Evolutionary conservation across 2,797 vertebrate genomes (phyloP).

Genomic region (Anguilla megastoma): DNA sequence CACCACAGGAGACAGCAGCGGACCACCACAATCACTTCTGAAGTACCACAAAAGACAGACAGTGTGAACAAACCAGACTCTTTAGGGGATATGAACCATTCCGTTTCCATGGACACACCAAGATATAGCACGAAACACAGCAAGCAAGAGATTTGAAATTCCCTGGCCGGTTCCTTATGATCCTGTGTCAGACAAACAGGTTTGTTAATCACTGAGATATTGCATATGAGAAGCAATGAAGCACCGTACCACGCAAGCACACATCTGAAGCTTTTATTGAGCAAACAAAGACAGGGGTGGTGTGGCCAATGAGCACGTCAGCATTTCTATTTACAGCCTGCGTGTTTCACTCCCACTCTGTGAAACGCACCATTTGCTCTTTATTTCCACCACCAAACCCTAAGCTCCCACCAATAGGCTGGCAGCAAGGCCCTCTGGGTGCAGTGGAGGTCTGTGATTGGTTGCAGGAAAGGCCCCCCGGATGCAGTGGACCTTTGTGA

Average conservation of each 20-base stretch:
- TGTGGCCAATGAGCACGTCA: background rate
- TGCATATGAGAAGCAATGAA: background rate
- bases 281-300: conserved; percentile 16
- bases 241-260: background rate
- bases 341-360: background rate
- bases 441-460: conserved; percentile 26
- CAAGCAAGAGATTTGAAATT: background rate
- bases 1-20: background rate
- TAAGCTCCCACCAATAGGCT: conserved; percentile 10
- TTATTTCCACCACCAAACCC: background rate
- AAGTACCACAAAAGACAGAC: background rate
- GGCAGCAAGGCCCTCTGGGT: background rate
- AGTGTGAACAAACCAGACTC: background rate
- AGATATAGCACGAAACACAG: background rate
- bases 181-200: background rate
- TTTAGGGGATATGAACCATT: background rate
- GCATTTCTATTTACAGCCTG: conserved; percentile 22
- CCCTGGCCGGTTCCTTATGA: background rate
- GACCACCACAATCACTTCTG: background rate
- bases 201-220: background rate
- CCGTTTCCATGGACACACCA: background rate
- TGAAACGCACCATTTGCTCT: background rate
- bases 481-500: conserved; percentile 14
- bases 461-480: conserved; percentile 4
- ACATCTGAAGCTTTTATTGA: conserved; percentile 31